Base-by-base conservation (phyloP, 2,113 vertebrate genomes). In the Ailuropoda melanoleuca region DNA sequence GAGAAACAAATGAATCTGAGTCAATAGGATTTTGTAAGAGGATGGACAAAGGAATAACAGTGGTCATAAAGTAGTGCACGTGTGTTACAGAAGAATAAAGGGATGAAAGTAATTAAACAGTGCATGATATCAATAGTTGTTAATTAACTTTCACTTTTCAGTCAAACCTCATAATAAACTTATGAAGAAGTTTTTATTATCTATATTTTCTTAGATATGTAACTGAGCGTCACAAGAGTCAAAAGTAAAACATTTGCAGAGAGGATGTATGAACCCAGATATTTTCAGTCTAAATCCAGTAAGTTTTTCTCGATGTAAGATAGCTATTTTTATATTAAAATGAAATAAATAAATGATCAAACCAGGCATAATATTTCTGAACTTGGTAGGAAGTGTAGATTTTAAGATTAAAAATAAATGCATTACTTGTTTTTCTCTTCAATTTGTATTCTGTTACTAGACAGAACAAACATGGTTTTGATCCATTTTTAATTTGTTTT, bases 371-470 rank as follows among this genome's bases (percentile, higher is more conserved):
- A 50, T 83, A 66, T 82, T 80, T 92, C 19, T 85, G 0, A 75
- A 85, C 66, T 82, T 89, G 14, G 0, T 55, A 96, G 17, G 13
- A 26, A 95, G 7, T 66, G 66, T 24, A 81, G 6, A 53, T 68
- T 89, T 94, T 80, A 89, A 75, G 34, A 81, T 92, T 77, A 56
- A 89, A 77, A 86, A 85, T 60, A 90, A 75, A 86, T 68, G 37
- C 0, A 26, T 95, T 64, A 3, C 0, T 37, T 88, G 3, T 39
- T 37, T 77, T 23, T 70, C 24, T 60, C 5, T 64, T 7, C 21
- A 78, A 78, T 68, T 95, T 91, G 58, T 15, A 70, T 48, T 37
- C 12, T 39, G 31, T 88, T 81, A 39, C 24, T 60, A 29, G 50
- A 58, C 12, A 48, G 4, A 60, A 13, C 11, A 84, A 56, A 46